Base-by-base conservation (phyloP, 37 sponge, comb jelly and placozoan genomes). In the Tethya wilhelma region DNA sequence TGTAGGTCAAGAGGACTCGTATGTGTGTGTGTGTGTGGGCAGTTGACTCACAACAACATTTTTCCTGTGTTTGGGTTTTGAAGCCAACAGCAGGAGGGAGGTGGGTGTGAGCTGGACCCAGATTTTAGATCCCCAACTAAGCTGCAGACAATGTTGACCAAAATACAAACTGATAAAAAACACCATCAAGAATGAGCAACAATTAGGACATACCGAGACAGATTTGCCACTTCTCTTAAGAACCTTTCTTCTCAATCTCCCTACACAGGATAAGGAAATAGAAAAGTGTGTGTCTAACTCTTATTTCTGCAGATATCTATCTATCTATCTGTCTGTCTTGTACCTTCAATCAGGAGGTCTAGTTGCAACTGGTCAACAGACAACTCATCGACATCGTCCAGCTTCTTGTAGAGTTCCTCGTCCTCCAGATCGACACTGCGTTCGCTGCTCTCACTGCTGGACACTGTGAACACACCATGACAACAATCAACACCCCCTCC, bases 71-170 rank as follows among this genome's bases (percentile, higher is more conserved):
- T 67, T 82, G n/a, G 31, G 71, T 59, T 86, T 86, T 8, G 64
- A 29, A 26, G 64, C 42, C 34, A 37, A 64, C 56, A 92, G 46
- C 7, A 83, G 14, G 14, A 87, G 62, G 30, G 69, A 63, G 8
- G 37, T 19, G 45, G 38, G 44, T 20, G 84, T 92, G 5, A 92
- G 80, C 32, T 79, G 75, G 34, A 76, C 75, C 64, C 74, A 82
- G 40, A 33, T 41, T 49, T 75, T 87, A 34, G 56, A 23, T n/a
- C 71, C 56, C 44, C 59, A 36, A 34, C 68, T 55, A 38, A 81
- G 36, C 77, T 88, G 74, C 60, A n/a, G n/a, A n/a, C n/a, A n/a
- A n/a, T n/a, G n/a, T n/a, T 56, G 7, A 11, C 28, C 23, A 2
- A 77, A 29, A 28, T 17, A 80, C 36, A 31, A 17, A 49, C 31